A percentile compares a stretch with the other conserved stretches of the same genome.
These are phyloP conservation scores for Tipula lateralis DNA, from an alignment of 2,888 invertebrate species.

Conservation along the genomic window DNA sequence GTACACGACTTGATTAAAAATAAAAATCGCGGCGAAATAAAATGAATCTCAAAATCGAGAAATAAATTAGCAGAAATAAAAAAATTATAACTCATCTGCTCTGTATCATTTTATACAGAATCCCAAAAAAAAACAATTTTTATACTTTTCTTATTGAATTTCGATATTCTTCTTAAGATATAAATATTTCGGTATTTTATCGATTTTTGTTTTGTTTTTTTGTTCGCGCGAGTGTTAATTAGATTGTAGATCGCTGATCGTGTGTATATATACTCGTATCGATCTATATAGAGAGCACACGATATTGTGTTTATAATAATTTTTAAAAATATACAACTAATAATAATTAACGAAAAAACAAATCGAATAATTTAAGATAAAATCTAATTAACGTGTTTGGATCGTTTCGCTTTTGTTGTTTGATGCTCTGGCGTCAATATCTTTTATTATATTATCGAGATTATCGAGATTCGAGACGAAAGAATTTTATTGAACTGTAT, in stretches of 20 bases:
- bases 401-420: neutral
- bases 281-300: no score
- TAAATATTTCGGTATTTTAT: neutral
- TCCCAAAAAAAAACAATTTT: neutral
- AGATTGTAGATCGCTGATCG: neutral
- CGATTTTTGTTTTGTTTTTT: conserved; percentile 4
- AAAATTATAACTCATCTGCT: conserved; percentile 1
- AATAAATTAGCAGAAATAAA: neutral
- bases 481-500: neutral
- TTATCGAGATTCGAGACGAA: neutral
- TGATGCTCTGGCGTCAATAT: conserved; percentile 9
- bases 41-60: neutral
- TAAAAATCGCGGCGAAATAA: neutral
- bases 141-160: neutral
- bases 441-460: conserved; percentile 12
- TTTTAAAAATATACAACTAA: neutral
- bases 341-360: neutral
- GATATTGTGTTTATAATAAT: neutral
- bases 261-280: no score
- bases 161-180: neutral
- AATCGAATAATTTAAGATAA: neutral
- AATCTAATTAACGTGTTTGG: neutral
- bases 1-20: neutral
- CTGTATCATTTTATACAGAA: neutral
- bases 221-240: conserved; percentile 9